phyloP scores from a whole-genome alignment of 2,888 invertebrate genomes.

The Chloroclysta siterata region DNA sequence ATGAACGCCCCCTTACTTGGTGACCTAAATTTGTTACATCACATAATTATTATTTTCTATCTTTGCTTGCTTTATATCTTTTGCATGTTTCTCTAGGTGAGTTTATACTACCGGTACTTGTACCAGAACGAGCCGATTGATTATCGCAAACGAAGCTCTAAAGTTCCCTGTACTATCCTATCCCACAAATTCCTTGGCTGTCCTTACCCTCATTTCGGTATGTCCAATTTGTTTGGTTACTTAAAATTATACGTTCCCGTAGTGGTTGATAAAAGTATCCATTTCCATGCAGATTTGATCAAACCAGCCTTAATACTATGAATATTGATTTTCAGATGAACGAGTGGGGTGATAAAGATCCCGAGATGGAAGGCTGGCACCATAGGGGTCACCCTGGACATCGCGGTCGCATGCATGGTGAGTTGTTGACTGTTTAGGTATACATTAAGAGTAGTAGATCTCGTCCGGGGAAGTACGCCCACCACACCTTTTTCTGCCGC shows the following conservation, averaged over 20 bases:
- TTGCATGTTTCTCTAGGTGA: constrained; percentile 67
- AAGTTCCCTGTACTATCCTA: constrained; percentile 73
- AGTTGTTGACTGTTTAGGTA: constrained; percentile 7
- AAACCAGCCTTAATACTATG: not conserved
- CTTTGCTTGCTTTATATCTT: constrained; percentile 28
- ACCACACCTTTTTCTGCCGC: no score
- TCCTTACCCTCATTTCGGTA: constrained; percentile 79
- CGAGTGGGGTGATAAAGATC: constrained; percentile 82
- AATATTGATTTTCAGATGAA: constrained; percentile 65
- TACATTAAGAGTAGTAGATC: no score
- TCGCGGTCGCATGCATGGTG: constrained; percentile 80
- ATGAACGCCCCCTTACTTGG: no score
- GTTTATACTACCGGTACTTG: constrained; percentile 65
- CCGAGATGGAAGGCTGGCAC: constrained; percentile 79
- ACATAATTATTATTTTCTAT: not conserved
- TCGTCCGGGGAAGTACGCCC: no score
- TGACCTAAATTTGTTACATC: not conserved
- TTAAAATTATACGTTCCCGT: not conserved
- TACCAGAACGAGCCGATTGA: constrained; percentile 77
- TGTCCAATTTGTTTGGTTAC: constrained; percentile 51
- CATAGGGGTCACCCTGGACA: constrained; percentile 79
- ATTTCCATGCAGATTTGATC: not conserved
- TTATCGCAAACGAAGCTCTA: constrained; percentile 68
- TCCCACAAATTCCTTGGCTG: constrained; percentile 83
- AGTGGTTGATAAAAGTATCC: not conserved